Evolutionary conservation across 2,113 vertebrate species (phyloP), one percentile per base, ranked within the genome.

Genomic region (Corythornis vintsioides): DNA sequence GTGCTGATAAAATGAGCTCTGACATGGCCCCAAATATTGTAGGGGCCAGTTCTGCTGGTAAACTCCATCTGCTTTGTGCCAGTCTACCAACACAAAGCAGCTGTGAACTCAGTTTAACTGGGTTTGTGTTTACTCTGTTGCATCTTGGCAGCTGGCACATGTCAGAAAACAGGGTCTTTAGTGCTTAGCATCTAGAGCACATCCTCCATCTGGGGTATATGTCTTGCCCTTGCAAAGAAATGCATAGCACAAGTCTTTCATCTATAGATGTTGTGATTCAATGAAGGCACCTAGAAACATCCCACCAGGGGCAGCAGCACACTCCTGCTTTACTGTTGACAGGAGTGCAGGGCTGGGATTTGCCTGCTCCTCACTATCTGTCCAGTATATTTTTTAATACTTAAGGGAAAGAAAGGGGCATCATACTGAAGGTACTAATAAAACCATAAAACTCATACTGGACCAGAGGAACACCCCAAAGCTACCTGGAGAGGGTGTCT

Each of bases 1-100:
- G 16, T 28, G 56, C 40, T 88, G 48, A 42, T 75, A 65, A 85
- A 87, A 56, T 10, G 29, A 81, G 70, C 76, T 38, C 64, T 78
- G 75, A 42, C 25, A 15, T 8, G 20, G 48, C 57, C 75, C 22
- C 35, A 42, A 26, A 82, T 2, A 79, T 61, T 47, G 22, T 48
- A 63, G 40, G 38, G 72, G 21, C 53, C 57, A 45, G 53, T 65
- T 86, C 38, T 53, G 4, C 52, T 52, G 59, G 60, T 35, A 40
- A 74, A 33, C 35, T 69, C 55, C 86, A 89, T 55, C 52, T 93
- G 89, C 64, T 89, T 55, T 79, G 91, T 83, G 67, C 74, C 71
- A 26, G 35, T 73, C 75, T 25, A 16, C 42, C 63, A 50, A 43
- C 84, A 66, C 65, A 91, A 71, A 81, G 84, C 87, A 91, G 75